Conservation (phyloP, 2,797 vertebrate species). For the Phylloscopus collybita region DNA sequence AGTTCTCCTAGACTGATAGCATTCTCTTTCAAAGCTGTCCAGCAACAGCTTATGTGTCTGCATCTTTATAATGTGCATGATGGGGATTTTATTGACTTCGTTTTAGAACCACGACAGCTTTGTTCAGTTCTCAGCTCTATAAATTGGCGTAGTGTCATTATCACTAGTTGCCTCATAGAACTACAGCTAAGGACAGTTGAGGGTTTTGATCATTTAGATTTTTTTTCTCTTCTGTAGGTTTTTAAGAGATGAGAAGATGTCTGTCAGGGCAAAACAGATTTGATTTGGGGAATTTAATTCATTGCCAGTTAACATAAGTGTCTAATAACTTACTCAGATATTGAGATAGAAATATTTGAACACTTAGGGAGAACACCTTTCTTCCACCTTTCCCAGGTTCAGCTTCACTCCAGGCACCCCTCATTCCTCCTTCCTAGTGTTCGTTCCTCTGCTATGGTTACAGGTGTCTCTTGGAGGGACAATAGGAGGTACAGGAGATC, state of each 20-base stretch:
- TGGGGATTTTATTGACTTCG: neutral
- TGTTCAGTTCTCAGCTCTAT: neutral
- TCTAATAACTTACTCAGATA: neutral
- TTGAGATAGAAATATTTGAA: neutral
- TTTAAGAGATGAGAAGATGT: neutral
- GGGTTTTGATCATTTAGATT: fast-evolving
- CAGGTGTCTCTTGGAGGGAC: neutral
- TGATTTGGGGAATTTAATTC: neutral
- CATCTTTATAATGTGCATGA: neutral
- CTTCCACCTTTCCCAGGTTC: neutral
- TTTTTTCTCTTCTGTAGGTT: neutral
- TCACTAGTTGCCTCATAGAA: neutral
- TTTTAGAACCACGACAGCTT: neutral
- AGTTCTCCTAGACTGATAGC: neutral
- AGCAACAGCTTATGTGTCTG: neutral
- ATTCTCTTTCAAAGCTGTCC: neutral
- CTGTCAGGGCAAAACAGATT: neutral
- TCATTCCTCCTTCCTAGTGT: neutral
- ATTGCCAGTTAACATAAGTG: neutral
- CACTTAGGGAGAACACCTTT: neutral
- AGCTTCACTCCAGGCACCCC: neutral
- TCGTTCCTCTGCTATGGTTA: neutral
- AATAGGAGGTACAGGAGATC: neutral
- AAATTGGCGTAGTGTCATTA: neutral
- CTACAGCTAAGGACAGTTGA: neutral